Conservation (phyloP, 2,888 invertebrate species). For the Agrotis clavis region DNA sequence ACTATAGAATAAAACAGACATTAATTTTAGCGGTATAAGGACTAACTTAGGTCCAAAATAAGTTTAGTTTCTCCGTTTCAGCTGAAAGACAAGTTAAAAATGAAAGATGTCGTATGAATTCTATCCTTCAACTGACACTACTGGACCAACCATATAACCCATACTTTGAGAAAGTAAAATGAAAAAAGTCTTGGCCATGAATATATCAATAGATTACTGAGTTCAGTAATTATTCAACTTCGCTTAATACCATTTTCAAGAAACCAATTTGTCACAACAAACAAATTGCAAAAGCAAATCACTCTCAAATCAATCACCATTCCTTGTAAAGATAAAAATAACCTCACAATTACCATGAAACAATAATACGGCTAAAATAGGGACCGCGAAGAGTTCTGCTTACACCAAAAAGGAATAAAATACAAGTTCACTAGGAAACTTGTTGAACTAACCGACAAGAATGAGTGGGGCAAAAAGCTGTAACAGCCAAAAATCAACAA, state of each 20-base stretch:
- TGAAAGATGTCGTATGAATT: too few species aligned
- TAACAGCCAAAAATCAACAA: conserved; percentile 48
- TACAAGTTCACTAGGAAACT: conserved; percentile 20
- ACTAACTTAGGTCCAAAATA: too few species aligned
- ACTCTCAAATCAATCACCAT: conserved; percentile 20
- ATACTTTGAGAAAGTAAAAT: too few species aligned
- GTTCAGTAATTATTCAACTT: too few species aligned
- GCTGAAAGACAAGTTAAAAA: too few species aligned
- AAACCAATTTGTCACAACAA: conserved; percentile 12
- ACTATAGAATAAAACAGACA: too few species aligned
- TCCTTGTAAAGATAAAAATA: conserved; percentile 33
- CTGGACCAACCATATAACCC: too few species aligned
- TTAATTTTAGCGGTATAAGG: too few species aligned
- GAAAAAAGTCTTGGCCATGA: too few species aligned
- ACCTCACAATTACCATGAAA: conserved; percentile 14
- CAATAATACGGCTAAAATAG: conserved; percentile 27
- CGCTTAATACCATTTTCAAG: not conserved
- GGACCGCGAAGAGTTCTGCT: conserved; percentile 26
- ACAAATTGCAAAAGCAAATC: not conserved
- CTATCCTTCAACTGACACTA: too few species aligned
- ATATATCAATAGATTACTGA: not conserved
- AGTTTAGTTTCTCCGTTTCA: too few species aligned
- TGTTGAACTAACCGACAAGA: conserved; percentile 36
- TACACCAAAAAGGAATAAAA: conserved; percentile 34
- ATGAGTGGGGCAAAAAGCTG: conserved; percentile 51